phyloP scores from a whole-genome alignment of 2,797 vertebrate species.

The Liparis tanakae region DNA sequence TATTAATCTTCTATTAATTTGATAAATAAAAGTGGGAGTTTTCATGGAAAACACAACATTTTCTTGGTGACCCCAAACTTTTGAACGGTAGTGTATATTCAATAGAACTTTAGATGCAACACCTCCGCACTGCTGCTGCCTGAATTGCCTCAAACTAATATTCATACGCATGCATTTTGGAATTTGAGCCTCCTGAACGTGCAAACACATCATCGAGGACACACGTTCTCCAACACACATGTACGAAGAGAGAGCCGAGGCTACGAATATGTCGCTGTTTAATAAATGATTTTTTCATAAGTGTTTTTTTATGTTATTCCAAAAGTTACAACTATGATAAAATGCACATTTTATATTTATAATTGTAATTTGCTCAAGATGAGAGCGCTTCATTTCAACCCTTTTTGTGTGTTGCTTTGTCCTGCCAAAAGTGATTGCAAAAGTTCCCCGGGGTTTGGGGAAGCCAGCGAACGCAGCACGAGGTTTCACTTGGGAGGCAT shows the following conservation, averaged over 20 bases:
- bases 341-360: neutral
- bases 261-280: neutral
- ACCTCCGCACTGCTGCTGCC: constrained; percentile 26
- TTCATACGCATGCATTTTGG: constrained; percentile 38
- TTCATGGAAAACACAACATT: no score
- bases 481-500: constrained; percentile 59
- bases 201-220: constrained; percentile 12
- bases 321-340: constrained; percentile 14
- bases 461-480: neutral
- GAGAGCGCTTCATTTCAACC: neutral
- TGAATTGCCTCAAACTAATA: constrained; percentile 30
- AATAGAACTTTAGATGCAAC: constrained; percentile 28
- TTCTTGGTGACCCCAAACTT: no score
- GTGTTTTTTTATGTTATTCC: constrained; percentile 2
- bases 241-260: neutral
- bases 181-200: constrained; percentile 31
- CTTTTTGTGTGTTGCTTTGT: neutral
- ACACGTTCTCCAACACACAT: neutral
- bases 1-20: no score
- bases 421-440: constrained; percentile 26
- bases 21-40: no score
- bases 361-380: constrained; percentile 5
- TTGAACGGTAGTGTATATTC: no score
- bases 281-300: constrained; percentile 12
- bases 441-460: constrained; percentile 42